These are phyloP conservation scores for Eumerus sabulonum DNA, from an alignment of 2,888 invertebrate species.

Conservation along the genomic window DNA sequence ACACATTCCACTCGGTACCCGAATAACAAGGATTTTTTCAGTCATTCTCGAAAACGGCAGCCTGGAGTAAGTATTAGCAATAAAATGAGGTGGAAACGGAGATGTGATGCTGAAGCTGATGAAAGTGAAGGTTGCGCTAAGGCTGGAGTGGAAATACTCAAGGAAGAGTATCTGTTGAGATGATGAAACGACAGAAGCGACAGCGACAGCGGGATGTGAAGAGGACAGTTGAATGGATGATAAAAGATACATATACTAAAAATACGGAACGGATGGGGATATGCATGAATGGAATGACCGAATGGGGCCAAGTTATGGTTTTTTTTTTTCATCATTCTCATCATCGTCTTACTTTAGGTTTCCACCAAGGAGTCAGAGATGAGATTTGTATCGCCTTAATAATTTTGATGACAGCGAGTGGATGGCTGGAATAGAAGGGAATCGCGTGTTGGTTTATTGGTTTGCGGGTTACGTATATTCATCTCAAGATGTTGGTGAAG, in stretches of 20 bases:
- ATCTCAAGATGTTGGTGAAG: neutral
- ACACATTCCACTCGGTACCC: slow-evolving; percentile 47
- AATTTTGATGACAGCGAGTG: slow-evolving; percentile 40
- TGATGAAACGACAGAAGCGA: slow-evolving; percentile 13
- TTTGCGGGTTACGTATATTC: slow-evolving; percentile 23
- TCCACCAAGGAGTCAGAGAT: slow-evolving; percentile 35
- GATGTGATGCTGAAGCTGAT: slow-evolving; percentile 38
- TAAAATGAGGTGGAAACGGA: slow-evolving; percentile 52
- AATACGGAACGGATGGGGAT: slow-evolving; percentile 15
- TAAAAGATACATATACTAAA: neutral
- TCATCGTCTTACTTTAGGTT: slow-evolving; percentile 18
- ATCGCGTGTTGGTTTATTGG: slow-evolving; percentile 34
- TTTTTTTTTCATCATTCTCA: slow-evolving; percentile 5
- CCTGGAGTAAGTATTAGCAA: slow-evolving; percentile 38
- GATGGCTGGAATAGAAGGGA: slow-evolving; percentile 1
- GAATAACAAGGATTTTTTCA: slow-evolving; percentile 45
- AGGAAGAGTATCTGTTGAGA: slow-evolving; percentile 19
- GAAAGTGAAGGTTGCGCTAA: slow-evolving; percentile 61
- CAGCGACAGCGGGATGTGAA: slow-evolving; percentile 21
- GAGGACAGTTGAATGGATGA: slow-evolving; percentile 32
- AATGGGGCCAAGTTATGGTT: slow-evolving; percentile 60
- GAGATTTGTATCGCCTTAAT: slow-evolving; percentile 61
- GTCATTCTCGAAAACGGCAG: slow-evolving; percentile 13
- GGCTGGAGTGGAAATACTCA: slow-evolving; percentile 6
- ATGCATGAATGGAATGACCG: slow-evolving; percentile 46